Evolutionary conservation across 2,797 vertebrate species (phyloP).

Genomic region (Myotis findleyi): DNA sequence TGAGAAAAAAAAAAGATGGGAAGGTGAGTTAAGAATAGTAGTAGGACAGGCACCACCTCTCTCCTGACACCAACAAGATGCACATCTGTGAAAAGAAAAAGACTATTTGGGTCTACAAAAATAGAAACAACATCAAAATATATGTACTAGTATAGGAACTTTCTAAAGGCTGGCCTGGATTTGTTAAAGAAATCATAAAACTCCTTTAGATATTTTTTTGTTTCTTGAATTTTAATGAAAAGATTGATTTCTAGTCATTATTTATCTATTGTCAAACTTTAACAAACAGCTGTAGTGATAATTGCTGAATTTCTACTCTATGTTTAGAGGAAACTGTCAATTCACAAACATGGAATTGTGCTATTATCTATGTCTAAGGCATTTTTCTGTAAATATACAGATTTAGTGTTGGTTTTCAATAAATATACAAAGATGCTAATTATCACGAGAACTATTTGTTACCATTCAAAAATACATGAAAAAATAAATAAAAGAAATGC

Average conservation of each 20-base stretch:
- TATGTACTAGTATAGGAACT: background rate
- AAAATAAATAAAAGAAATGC: constrained; percentile 80
- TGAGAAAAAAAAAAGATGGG: background rate
- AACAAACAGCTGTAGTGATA: constrained; percentile 83
- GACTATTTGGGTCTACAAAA: background rate
- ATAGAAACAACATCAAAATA: background rate
- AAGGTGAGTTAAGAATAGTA: too few relatives aligned
- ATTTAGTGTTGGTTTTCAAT: constrained; percentile 81
- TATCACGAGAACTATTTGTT: constrained; percentile 80
- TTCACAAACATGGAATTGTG: constrained; percentile 80
- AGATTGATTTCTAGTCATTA: constrained; percentile 83
- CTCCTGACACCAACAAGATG: rapidly evolving
- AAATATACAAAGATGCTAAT: constrained; percentile 82
- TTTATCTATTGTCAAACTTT: constrained; percentile 84
- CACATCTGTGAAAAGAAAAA: background rate
- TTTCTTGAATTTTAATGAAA: constrained; percentile 82
- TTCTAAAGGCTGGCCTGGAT: background rate
- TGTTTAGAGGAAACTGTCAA: constrained; percentile 75
- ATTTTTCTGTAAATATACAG: constrained; percentile 79
- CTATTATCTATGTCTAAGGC: constrained; percentile 76
- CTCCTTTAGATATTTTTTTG: constrained; percentile 77
- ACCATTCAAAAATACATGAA: constrained; percentile 81
- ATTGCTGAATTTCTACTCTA: constrained; percentile 79
- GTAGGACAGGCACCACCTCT: background rate
- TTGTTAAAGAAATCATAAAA: constrained; percentile 67